These are phyloP conservation scores for Paradisaea rubra DNA, from an alignment of 2,113 vertebrate genomes.

Conservation along the genomic window DNA sequence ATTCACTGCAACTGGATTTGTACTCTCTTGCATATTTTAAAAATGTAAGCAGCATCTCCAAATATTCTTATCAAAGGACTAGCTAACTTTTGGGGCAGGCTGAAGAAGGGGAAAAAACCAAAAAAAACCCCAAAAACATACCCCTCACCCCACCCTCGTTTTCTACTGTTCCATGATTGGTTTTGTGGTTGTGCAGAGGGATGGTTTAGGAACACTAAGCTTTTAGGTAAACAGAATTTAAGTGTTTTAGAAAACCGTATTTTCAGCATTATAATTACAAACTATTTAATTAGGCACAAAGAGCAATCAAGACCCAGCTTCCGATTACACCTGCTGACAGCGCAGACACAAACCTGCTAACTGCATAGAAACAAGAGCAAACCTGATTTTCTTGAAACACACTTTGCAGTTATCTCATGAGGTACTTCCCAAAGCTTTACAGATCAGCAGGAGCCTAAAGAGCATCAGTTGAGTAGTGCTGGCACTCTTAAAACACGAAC, in stretches of 20 bases:
- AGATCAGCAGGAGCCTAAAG: neutral
- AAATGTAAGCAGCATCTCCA: neutral
- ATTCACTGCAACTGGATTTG: neutral
- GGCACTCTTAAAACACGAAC: neutral
- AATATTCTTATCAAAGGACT: neutral
- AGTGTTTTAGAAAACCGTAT: conserved; percentile 53
- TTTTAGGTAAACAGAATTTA: conserved; percentile 63
- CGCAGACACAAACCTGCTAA: neutral
- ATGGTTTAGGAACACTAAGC: conserved; percentile 30
- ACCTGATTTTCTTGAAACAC: neutral
- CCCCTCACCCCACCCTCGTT: neutral
- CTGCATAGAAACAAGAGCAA: neutral
- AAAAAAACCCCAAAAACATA: neutral
- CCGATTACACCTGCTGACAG: conserved; percentile 57
- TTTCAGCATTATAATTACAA: conserved; percentile 61
- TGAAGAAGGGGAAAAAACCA: neutral
- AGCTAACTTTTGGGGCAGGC: neutral
- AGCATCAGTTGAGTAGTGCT: neutral
- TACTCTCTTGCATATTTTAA: neutral
- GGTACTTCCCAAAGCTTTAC: neutral
- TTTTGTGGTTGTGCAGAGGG: neutral
- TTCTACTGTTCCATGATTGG: neutral
- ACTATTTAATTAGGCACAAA: conserved; percentile 53
- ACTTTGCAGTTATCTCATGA: neutral
- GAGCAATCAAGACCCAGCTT: conserved; percentile 57